These are phyloP conservation scores for Acanthopagrus latus DNA, from an alignment of 2,797 vertebrate species.

Conservation along the genomic window DNA sequence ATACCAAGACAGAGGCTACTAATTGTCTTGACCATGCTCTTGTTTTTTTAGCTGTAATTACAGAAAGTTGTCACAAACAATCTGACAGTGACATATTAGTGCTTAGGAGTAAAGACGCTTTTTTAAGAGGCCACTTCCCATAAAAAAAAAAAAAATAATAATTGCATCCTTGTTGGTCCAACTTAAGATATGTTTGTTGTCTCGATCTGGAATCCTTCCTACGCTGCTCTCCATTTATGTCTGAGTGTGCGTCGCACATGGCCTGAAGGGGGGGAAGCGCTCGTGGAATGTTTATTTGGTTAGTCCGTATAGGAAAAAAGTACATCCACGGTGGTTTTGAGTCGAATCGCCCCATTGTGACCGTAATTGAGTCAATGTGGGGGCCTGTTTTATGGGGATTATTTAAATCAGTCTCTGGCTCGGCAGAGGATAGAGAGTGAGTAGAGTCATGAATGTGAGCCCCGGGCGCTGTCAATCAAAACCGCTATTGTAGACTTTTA, in stretches of 20 bases:
- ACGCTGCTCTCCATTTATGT: too few species aligned
- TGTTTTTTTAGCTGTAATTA: slow-evolving; percentile 41
- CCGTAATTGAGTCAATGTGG: slow-evolving; percentile 52
- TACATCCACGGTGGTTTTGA: slow-evolving; percentile 43
- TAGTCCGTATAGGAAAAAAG: slow-evolving; percentile 21
- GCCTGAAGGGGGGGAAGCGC: background rate
- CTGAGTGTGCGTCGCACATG: too few species aligned
- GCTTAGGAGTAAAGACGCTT: background rate
- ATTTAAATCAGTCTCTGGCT: slow-evolving; percentile 37
- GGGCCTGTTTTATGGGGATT: slow-evolving; percentile 25
- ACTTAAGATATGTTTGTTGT: background rate
- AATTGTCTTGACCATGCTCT: slow-evolving; percentile 28
- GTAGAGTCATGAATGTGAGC: background rate
- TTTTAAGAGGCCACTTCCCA: slow-evolving; percentile 1
- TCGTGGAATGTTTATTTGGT: slow-evolving; percentile 43
- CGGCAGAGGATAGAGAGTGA: slow-evolving; percentile 1
- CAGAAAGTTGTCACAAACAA: slow-evolving; percentile 41
- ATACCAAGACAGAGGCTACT: slow-evolving; percentile 40
- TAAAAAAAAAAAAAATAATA: background rate
- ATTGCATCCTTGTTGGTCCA: too few species aligned
- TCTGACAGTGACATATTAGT: slow-evolving; percentile 37
- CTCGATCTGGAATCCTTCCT: background rate
- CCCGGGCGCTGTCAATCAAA: slow-evolving; percentile 19
- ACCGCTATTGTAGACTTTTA: background rate
- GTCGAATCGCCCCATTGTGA: slow-evolving; percentile 33